Base-by-base conservation (phyloP, 2,888 invertebrate species). In the Coleophora deauratella region DNA sequence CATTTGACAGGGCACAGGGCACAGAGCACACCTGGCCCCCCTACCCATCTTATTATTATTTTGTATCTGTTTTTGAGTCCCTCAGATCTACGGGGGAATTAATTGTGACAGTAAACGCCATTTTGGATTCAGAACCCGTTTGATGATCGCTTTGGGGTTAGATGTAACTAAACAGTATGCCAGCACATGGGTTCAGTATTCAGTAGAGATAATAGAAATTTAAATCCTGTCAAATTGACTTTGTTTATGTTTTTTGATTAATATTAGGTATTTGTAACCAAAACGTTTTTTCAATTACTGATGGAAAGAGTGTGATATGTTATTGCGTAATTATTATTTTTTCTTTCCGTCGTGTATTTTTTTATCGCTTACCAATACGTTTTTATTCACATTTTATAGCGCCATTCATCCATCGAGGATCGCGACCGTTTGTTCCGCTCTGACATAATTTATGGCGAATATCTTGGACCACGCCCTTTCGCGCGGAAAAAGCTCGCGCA, bases 31-130 rank as follows among this genome's bases (percentile, higher is more conserved):
- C 84, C 84, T 81, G 84, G 81, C 60, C 60, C 78, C 76, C 77
- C 71, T n/a, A 68, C 77, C 67, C 72, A 64, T 68, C 71, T 69
- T 81, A 82, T 84, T 82, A 84, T 84, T 82, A 82, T 75, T 77
- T 80, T 80, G 82, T 85, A 81, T 85, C 84, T 85, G 81, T 82
- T 82, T 80, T 70, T 82, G 81, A 82, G 81, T 79, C 69, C 70
- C 60, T 70, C 72, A 68, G 75, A 72, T 72, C 70, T 68, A 70
- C 68, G 62, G 78, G 84, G 82, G 80, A 77, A 71, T 75, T 81
- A 82, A 82, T 82, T 79, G 81, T 78, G 56, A 65, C 62, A 64
- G 64, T 71, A 75, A 77, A 72, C 81, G 84, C 80, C 78, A 81
- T 82, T 75, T 85, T 84, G 78, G 63, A 77, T 72, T 60, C 67